Percentiles rank a stretch among this genome's conserved stretches.
Conservation (phyloP, 2,113 vertebrate genomes). For the Tragelaphus strepsiceros region DNA sequence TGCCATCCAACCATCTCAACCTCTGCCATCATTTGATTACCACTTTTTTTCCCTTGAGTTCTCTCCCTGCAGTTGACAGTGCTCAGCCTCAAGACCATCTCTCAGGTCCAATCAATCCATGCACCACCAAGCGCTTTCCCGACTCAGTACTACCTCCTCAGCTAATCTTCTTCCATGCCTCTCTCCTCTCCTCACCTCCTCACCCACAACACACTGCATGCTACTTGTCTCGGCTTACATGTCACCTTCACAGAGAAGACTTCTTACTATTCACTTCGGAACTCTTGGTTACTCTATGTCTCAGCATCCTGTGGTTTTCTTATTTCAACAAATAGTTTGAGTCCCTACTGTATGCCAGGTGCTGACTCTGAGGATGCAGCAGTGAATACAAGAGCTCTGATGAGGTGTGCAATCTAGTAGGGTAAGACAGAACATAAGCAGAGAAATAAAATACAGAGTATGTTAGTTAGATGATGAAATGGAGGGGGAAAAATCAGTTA, state of each 20-base stretch:
- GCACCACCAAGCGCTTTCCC: neutral
- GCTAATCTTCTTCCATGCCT: neutral
- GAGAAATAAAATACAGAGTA: neutral
- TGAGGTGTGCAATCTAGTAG: too few species aligned
- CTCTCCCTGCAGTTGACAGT: neutral
- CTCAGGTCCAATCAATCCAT: neutral
- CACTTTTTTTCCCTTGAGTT: neutral
- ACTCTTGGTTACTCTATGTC: neutral
- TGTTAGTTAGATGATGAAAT: too few species aligned
- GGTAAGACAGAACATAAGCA: neutral
- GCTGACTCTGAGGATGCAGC: neutral
- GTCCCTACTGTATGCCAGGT: neutral
- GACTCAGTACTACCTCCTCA: neutral
- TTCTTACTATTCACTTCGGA: neutral
- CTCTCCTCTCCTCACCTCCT: neutral
- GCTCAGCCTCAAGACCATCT: neutral
- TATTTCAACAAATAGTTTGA: neutral
- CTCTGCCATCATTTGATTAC: neutral
- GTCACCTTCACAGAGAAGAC: neutral
- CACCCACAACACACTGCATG: neutral
- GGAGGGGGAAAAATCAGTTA: neutral
- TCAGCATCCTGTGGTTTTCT: neutral
- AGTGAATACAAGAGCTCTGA: neutral
- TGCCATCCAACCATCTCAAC: neutral
- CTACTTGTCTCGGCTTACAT: neutral